These are phyloP conservation scores for Drosophila meridiana DNA, from an alignment of 2,888 invertebrate genomes.

Conservation along the genomic window DNA sequence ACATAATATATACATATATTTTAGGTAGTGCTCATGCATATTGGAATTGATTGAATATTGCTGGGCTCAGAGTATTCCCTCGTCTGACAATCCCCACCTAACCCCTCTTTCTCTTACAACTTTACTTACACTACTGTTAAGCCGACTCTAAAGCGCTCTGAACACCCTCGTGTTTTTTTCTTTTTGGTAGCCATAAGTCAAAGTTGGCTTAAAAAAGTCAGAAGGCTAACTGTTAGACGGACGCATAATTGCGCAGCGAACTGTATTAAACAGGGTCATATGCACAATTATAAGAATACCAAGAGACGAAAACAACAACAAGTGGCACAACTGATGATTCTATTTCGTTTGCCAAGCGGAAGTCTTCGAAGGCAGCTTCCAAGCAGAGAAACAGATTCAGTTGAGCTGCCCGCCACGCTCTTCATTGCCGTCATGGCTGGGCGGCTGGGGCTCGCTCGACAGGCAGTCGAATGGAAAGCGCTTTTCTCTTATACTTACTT, in stretches of 20 bases:
- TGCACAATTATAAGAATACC: constrained; percentile 77
- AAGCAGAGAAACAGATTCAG: not conserved
- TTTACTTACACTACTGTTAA: too few relatives aligned
- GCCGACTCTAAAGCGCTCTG: not conserved
- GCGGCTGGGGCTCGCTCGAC: constrained; percentile 53
- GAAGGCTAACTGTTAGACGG: constrained; percentile 39
- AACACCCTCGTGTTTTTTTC: not conserved
- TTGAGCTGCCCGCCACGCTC: constrained; percentile 2
- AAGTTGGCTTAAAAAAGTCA: constrained; percentile 46
- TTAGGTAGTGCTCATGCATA: too few relatives aligned
- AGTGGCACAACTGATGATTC: constrained; percentile 35
- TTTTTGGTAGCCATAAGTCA: constrained; percentile 35
- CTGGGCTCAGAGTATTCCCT: not conserved
- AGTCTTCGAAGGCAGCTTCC: constrained; percentile 44
- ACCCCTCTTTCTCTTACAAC: too few relatives aligned
- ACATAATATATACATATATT: too few relatives aligned
- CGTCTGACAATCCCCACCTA: too few relatives aligned
- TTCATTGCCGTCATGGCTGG: constrained; percentile 64
- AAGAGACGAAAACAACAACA: constrained; percentile 32
- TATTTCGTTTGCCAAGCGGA: constrained; percentile 54
- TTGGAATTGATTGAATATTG: too few relatives aligned
- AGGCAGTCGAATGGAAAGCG: constrained; percentile 69
- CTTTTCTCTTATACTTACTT: constrained; percentile 26
- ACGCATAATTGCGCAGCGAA: constrained; percentile 72
- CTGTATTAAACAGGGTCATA: constrained; percentile 80